A percentile compares a stretch with the other conserved stretches of the same genome.
These are phyloP conservation scores for Neodon shergylaensis DNA, from an alignment of 2,113 vertebrate genomes.

Conservation along the genomic window DNA sequence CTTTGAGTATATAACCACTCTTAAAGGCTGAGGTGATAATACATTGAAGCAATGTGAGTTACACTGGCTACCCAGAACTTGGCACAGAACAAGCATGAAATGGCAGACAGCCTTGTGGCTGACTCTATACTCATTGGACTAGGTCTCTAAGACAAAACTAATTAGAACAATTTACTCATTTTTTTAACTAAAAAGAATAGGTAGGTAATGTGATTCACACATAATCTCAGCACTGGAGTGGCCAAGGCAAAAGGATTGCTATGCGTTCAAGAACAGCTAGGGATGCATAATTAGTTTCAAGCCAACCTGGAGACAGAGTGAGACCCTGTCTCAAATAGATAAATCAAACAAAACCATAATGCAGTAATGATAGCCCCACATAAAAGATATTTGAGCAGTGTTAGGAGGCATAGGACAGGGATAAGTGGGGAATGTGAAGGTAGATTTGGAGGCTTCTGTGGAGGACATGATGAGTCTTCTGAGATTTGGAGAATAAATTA, in stretches of 20 bases:
- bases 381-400: not conserved
- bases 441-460: not conserved
- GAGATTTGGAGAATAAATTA: not conserved
- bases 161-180: not conserved
- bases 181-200: not conserved
- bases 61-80: not conserved
- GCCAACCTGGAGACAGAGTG: not conserved
- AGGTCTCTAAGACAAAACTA: not conserved
- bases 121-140: not conserved
- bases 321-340: not conserved
- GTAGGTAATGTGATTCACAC: not conserved
- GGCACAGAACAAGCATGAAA: not conserved
- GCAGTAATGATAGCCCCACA: not conserved
- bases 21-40: not conserved
- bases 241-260: not conserved
- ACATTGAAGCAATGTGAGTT: not conserved
- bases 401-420: not conserved
- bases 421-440: too few species aligned
- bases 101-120: not conserved
- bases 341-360: not conserved
- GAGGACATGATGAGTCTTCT: not conserved
- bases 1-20: not conserved
- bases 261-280: not conserved
- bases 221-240: not conserved
- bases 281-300: not conserved